Base-by-base conservation (phyloP, 2,888 invertebrate species). In the Sympetrum striolatum region DNA sequence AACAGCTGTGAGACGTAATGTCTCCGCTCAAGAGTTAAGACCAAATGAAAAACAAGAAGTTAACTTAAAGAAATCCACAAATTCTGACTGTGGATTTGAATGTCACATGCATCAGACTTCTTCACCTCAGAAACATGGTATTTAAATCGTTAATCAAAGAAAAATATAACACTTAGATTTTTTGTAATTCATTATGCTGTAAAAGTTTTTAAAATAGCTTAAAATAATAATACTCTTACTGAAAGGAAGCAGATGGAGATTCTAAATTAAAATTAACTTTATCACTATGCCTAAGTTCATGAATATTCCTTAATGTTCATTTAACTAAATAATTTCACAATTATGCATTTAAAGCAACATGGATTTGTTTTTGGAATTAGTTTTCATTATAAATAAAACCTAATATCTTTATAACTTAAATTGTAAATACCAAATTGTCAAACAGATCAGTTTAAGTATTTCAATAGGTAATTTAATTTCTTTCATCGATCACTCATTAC, bases 41-140 rank as follows among this genome's bases (percentile, higher is more conserved):
- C 60, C 86, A 35, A 86, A 86, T n/a, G 60, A 86, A 60, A 86
- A 60, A n/a, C 86, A 37, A 37, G 86, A 86, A 64, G 60, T 58
- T 18, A 35, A 60, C 3, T n/a, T 60, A 35, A 86, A 86, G 53
- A 86, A 60, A n/a, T 39, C 37, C 6, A 60, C 86, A 10, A 60
- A 31, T n/a, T 86, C 86, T 18, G 86, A 86, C 64, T 60, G 86
- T 39, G 86, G 86, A 37, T 58, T 60, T 14, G 60, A 86, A 37
- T 60, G 35, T 60, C 86, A 86, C 10, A 37, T 37, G 60, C 60
- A 86, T 60, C 60, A n/a, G 37, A 60, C 86, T 86, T 86, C 86
- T 60, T 86, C 86, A 60, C 86, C 86, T 15, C 86, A 86, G n/a
- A 86, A 86, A 86, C 60, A 86, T 60, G 86, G 86, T 86, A 86